Evolutionary conservation across 2,113 vertebrate species (phyloP).

Genomic region (Climacteris rufus): DNA sequence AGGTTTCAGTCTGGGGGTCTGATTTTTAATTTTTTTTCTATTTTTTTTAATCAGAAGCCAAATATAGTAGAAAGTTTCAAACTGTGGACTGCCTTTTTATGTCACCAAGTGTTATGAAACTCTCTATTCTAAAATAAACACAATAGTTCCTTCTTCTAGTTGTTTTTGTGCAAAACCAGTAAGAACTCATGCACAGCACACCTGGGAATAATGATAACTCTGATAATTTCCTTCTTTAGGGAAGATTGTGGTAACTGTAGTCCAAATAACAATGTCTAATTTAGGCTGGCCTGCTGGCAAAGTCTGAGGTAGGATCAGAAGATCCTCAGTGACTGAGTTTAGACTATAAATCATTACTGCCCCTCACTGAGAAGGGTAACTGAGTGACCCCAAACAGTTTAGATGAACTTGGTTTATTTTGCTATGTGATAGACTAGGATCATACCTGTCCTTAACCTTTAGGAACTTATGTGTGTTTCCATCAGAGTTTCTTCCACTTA

Average conservation of each 20-base stretch:
- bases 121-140: neutral
- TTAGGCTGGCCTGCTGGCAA: neutral
- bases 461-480: neutral
- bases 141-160: neutral
- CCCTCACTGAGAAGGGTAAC: neutral
- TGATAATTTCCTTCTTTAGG: neutral
- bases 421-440: neutral
- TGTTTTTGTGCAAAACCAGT: neutral
- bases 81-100: neutral
- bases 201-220: neutral
- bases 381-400: neutral
- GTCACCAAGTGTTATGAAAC: neutral
- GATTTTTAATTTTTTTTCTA: neutral
- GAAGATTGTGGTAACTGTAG: neutral
- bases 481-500: neutral
- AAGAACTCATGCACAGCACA: neutral
- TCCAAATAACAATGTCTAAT: neutral
- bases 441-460: neutral
- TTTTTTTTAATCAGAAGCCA: neutral
- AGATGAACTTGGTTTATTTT: slow-evolving; percentile 18
- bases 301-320: neutral
- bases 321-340: neutral
- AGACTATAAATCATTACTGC: neutral
- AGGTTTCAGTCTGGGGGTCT: neutral
- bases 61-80: neutral